Evolutionary conservation across 2,888 invertebrate genomes (phyloP).

Genomic region (Matsumyia berberina): DNA sequence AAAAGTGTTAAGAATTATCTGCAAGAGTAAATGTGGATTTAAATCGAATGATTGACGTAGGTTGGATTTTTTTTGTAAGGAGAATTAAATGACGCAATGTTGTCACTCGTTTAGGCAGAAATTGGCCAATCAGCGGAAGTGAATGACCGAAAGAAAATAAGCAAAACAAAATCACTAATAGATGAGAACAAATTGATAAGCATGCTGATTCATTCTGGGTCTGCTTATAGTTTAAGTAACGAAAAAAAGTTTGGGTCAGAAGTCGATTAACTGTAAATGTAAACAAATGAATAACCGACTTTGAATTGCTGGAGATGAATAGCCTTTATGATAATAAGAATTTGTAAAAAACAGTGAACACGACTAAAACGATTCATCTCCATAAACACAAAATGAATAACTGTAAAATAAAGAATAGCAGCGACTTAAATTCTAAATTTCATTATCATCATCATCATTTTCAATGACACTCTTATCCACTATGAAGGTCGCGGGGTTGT

Average conservation of each 20-base stretch:
- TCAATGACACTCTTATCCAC: no score
- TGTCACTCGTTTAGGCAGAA: background rate
- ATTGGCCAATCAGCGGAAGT: background rate
- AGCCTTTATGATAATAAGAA: no score
- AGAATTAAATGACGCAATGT: conserved; percentile 16
- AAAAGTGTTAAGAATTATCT: conserved; percentile 6
- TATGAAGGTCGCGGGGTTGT: no score
- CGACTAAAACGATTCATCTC: no score
- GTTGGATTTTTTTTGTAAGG: no score
- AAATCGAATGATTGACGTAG: background rate
- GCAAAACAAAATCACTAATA: background rate
- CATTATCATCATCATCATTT: no score
- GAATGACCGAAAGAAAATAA: background rate
- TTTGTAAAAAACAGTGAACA: no score
- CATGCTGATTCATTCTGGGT: conserved; percentile 9
- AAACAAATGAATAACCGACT: conserved; percentile 12
- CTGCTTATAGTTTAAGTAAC: background rate
- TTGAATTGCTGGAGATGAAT: no score
- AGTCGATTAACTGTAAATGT: conserved; percentile 18
- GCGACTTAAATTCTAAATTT: no score
- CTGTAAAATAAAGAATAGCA: no score
- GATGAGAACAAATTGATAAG: background rate
- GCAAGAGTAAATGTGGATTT: background rate
- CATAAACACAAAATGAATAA: no score
- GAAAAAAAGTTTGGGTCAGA: background rate